phyloP scores from a whole-genome alignment of 2,888 invertebrate genomes.

The Caenorhabditis panamensis region DNA sequence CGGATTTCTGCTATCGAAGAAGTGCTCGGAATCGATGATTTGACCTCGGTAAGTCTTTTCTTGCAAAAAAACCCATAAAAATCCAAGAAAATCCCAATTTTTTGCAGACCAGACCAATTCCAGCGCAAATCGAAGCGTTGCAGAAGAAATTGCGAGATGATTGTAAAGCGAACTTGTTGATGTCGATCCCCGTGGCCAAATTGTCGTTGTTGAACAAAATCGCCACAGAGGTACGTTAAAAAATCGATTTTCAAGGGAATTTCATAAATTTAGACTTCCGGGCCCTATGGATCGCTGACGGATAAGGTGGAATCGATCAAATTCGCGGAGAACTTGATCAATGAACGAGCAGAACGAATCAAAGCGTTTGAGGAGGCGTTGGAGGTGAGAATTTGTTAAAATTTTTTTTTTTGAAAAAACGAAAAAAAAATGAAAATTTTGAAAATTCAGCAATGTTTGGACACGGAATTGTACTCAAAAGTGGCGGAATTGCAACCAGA shows the following conservation, averaged over 20 bases:
- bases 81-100: too few relatives aligned
- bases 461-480: constrained; percentile 36
- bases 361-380: constrained; percentile 35
- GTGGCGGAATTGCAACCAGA: constrained; percentile 38
- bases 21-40: constrained; percentile 35
- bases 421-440: neutral
- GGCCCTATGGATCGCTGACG: constrained; percentile 28
- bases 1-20: constrained; percentile 39
- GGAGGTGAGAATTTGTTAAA: constrained; percentile 10
- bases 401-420: neutral
- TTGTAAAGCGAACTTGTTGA: constrained; percentile 42
- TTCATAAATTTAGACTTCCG: constrained; percentile 12
- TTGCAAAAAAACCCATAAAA: neutral
- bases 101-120: constrained; percentile 36
- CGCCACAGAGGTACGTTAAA: constrained; percentile 27
- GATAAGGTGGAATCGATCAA: constrained; percentile 40
- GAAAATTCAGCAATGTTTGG: constrained; percentile 39
- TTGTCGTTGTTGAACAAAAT: constrained; percentile 30
- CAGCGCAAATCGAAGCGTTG: constrained; percentile 32
- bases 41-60: constrained; percentile 8
- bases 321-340: constrained; percentile 35
- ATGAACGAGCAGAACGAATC: constrained; percentile 34
- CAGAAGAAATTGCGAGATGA: constrained; percentile 32
- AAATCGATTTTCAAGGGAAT: neutral
- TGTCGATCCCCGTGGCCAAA: constrained; percentile 31